phyloP scores from a whole-genome alignment of 2,888 invertebrate genomes.

The Rhingia rostrata region DNA sequence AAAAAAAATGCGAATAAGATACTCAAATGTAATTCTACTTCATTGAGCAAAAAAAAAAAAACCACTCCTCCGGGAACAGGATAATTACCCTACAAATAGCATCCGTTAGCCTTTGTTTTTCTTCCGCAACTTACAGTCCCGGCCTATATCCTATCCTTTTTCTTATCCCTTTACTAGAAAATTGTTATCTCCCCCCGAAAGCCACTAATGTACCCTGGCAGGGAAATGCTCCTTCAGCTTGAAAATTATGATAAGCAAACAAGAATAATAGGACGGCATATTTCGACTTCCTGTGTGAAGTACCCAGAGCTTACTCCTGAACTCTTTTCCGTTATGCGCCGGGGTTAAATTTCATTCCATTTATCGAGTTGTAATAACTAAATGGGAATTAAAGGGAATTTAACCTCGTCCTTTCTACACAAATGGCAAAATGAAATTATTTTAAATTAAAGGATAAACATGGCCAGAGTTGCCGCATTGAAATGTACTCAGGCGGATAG shows the following conservation, averaged over 20 bases:
- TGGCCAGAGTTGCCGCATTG: constrained; percentile 28
- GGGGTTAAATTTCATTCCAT: constrained; percentile 60
- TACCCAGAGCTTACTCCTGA: not conserved
- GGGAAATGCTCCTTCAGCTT: constrained; percentile 15
- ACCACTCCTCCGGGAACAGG: constrained; percentile 26
- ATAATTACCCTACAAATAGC: constrained; percentile 72
- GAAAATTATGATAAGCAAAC: constrained; percentile 66
- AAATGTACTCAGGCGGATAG: constrained; percentile 50
- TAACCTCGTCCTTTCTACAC: constrained; percentile 28
- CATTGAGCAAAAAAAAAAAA: constrained; percentile 36
- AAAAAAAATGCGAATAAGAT: constrained; percentile 17
- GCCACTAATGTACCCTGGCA: constrained; percentile 4
- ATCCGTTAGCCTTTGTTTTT: constrained; percentile 53
- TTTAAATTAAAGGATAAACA: constrained; percentile 66
- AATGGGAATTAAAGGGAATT: constrained; percentile 59
- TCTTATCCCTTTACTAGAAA: not conserved
- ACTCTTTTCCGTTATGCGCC: not conserved
- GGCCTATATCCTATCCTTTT: constrained; percentile 14
- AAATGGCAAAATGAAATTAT: constrained; percentile 52
- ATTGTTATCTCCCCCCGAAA: constrained; percentile 33
- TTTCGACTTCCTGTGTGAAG: constrained; percentile 31
- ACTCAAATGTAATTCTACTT: constrained; percentile 58
- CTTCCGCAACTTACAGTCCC: constrained; percentile 21
- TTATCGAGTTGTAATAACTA: constrained; percentile 62
- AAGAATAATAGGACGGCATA: constrained; percentile 38